These are phyloP conservation scores for Cephalotes varians DNA, from an alignment of 2,888 invertebrate species.

Conservation along the genomic window DNA sequence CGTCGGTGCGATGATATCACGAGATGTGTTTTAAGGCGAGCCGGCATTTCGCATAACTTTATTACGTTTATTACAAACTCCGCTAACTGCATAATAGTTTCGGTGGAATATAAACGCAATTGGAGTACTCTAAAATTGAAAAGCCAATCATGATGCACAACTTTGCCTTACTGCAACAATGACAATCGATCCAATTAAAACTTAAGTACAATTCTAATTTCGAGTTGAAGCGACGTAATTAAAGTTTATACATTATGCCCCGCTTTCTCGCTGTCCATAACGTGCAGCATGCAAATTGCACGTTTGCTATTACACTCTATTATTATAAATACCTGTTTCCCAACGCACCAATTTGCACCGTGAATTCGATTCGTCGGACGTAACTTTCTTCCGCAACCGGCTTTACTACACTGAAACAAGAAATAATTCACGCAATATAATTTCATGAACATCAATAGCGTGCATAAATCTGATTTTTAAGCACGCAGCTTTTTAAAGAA, in stretches of 20 bases:
- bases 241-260: conserved; percentile 50
- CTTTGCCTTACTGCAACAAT: conserved; percentile 45
- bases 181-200: conserved; percentile 56
- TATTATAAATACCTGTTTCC: conserved; percentile 66
- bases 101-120: conserved; percentile 36
- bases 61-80: conserved; percentile 38
- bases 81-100: conserved; percentile 35
- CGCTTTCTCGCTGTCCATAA: conserved; percentile 48
- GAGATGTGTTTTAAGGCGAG: background rate
- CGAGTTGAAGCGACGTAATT: conserved; percentile 53
- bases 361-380: conserved; percentile 54
- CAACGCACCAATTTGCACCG: conserved; percentile 65
- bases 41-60: conserved; percentile 4
- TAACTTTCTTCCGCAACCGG: conserved; percentile 50
- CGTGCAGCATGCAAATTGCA: conserved; percentile 51
- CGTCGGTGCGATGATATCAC: background rate
- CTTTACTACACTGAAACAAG: conserved; percentile 70
- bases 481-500: background rate
- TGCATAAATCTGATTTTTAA: background rate
- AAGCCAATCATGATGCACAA: conserved; percentile 49
- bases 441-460: background rate
- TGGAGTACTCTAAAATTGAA: conserved; percentile 41
- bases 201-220: conserved; percentile 54
- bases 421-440: conserved; percentile 18
- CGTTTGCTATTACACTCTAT: conserved; percentile 48